Evolutionary conservation across 2,113 vertebrate genomes (phyloP).

Genomic region (Lonchura striata): DNA sequence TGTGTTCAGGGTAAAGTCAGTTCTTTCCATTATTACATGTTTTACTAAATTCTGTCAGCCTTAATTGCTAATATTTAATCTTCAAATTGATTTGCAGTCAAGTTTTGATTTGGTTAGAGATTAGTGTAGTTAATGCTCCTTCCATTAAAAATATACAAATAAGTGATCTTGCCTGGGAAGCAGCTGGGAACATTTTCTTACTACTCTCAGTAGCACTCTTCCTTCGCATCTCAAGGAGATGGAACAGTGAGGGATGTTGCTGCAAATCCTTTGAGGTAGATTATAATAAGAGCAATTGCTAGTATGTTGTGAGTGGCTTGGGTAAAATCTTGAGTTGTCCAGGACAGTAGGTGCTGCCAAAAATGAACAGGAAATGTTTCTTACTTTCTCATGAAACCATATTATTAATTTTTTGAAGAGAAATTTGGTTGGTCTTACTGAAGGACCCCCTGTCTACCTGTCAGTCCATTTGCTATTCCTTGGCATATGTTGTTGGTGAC

Average conservation of each 20-base stretch:
- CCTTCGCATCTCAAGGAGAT: neutral
- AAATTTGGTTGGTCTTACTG: neutral
- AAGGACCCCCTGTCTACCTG: neutral
- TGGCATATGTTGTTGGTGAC: neutral
- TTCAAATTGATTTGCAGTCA: neutral
- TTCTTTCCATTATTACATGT: neutral
- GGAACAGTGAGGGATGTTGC: neutral
- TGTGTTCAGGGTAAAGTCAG: neutral
- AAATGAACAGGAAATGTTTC: neutral
- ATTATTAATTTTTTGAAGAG: neutral
- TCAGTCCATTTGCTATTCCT: neutral
- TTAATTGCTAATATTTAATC: neutral
- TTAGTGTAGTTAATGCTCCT: neutral
- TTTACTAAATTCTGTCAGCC: neutral
- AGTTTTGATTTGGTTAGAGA: neutral
- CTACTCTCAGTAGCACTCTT: neutral
- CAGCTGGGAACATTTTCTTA: neutral
- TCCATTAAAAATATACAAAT: neutral
- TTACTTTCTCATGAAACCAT: neutral
- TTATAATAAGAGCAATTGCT: neutral
- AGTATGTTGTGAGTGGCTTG: neutral
- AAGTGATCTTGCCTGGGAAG: neutral
- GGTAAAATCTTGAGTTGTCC: neutral
- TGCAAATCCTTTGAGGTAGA: neutral
- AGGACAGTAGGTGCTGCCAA: neutral